Percentiles rank a stretch among this genome's conserved stretches.
These are phyloP conservation scores for Aphidius gifuensis DNA, from an alignment of 1,140 invertebrate genomes.

Conservation along the genomic window DNA sequence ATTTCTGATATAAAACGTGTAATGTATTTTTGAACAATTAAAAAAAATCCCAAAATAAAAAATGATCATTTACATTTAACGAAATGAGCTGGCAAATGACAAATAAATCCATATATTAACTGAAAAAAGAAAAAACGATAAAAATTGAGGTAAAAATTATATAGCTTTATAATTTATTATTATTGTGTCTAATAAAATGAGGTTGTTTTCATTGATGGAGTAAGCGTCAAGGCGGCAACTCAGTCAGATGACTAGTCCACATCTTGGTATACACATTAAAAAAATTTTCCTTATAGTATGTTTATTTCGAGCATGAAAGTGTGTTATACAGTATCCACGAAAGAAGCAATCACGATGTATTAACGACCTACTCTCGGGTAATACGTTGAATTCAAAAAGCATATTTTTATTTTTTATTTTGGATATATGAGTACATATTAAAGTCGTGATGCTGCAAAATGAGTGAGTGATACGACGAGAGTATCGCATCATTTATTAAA, in stretches of 20 bases:
- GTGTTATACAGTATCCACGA: not conserved
- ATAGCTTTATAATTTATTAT: too few relatives aligned
- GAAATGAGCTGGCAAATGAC: too few relatives aligned
- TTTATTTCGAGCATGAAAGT: conserved; percentile 19
- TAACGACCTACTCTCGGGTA: conserved; percentile 16
- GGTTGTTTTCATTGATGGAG: too few relatives aligned
- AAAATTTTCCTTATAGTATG: not conserved
- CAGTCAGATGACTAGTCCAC: not conserved
- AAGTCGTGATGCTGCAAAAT: conserved; percentile 22
- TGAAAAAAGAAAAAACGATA: too few relatives aligned
- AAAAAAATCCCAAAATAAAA: too few relatives aligned
- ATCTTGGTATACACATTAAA: not conserved
- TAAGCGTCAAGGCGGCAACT: not conserved
- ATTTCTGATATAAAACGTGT: too few relatives aligned
- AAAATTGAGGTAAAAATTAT: too few relatives aligned
- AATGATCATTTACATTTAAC: too few relatives aligned
- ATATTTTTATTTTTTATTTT: not conserved
- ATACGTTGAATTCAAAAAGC: conserved; percentile 13
- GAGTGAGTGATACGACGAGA: conserved; percentile 46
- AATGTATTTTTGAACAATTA: too few relatives aligned
- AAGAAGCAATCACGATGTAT: conserved; percentile 22
- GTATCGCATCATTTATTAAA: conserved; percentile 36
- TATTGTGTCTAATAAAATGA: too few relatives aligned
- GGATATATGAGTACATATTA: too few relatives aligned
- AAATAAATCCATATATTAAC: too few relatives aligned